Percentiles rank a stretch among this genome's conserved stretches.
phyloP scores from a whole-genome alignment of 2,113 vertebrate species.

The Trinectes maculatus region DNA sequence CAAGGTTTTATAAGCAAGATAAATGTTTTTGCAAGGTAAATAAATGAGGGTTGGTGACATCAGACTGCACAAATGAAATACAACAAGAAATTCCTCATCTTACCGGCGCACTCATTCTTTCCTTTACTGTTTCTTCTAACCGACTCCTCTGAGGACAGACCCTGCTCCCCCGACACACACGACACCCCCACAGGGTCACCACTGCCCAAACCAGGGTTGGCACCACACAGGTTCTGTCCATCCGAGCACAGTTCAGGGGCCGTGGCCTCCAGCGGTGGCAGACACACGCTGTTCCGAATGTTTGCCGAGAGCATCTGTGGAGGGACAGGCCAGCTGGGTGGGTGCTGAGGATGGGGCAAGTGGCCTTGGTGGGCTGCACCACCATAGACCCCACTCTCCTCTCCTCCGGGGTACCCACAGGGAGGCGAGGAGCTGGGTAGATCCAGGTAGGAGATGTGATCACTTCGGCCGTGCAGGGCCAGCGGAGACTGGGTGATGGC shows the following conservation, averaged over 20 bases:
- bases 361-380: constrained; percentile 83
- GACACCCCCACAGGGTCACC: constrained; percentile 81
- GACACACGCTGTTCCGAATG: constrained; percentile 83
- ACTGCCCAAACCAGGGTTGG: constrained; percentile 77
- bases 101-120: constrained; percentile 92
- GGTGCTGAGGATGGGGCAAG: constrained; percentile 83
- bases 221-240: constrained; percentile 84
- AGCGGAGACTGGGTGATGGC: constrained; percentile 88
- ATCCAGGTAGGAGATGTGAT: constrained; percentile 91
- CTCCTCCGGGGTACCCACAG: constrained; percentile 87
- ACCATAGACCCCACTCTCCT: constrained; percentile 85
- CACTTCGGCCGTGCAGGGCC: constrained; percentile 88
- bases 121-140: constrained; percentile 86
- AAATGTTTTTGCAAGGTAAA: neutral
- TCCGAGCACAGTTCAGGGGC: constrained; percentile 86
- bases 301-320: constrained; percentile 84
- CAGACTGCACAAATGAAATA: neutral
- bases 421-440: constrained; percentile 85
- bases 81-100: constrained; percentile 29
- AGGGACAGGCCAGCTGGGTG: constrained; percentile 87
- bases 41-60: neutral
- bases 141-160: constrained; percentile 85
- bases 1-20: too few species aligned
- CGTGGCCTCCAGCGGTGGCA: constrained; percentile 84
- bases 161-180: constrained; percentile 86